Evolutionary conservation across 2,888 invertebrate species (phyloP).

Genomic region (Andrena dorsata): DNA sequence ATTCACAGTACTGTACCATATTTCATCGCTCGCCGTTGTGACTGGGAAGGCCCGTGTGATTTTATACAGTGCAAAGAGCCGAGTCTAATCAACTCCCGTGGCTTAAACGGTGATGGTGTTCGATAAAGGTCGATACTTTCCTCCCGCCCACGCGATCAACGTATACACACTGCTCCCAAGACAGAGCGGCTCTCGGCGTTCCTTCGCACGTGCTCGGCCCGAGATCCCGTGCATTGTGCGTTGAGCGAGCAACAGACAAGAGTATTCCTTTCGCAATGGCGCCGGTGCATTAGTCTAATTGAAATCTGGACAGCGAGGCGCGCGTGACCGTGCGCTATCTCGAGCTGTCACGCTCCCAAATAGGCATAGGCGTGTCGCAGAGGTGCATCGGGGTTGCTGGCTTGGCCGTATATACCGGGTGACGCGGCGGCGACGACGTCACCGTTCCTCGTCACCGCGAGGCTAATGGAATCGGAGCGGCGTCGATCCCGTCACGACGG

Average conservation of each 20-base stretch:
- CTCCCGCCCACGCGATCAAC: background rate
- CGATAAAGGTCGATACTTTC: background rate
- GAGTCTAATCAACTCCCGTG: background rate
- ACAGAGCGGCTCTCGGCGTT: background rate
- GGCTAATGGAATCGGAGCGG: conserved; percentile 41
- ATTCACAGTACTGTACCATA: too few species aligned
- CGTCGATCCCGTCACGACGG: background rate
- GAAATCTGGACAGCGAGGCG: conserved; percentile 73
- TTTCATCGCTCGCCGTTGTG: too few species aligned
- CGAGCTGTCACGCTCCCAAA: conserved; percentile 69
- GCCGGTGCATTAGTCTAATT: conserved; percentile 76
- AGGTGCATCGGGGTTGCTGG: conserved; percentile 31
- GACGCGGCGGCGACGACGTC: conserved; percentile 15
- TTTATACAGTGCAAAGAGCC: background rate
- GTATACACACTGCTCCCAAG: background rate
- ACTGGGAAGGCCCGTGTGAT: too few species aligned
- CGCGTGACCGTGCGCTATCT: conserved; percentile 70
- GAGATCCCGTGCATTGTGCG: background rate
- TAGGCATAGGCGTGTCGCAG: conserved; percentile 44
- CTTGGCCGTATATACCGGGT: conserved; percentile 22
- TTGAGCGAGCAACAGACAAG: conserved; percentile 19
- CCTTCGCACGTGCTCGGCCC: conserved; percentile 3
- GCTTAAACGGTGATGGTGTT: background rate
- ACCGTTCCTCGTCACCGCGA: background rate
- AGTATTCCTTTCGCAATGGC: conserved; percentile 30